Percentiles rank a stretch among this genome's conserved stretches.
Evolutionary conservation across 1,140 invertebrate species (phyloP).

Genomic region (Halictus rubicundus): DNA sequence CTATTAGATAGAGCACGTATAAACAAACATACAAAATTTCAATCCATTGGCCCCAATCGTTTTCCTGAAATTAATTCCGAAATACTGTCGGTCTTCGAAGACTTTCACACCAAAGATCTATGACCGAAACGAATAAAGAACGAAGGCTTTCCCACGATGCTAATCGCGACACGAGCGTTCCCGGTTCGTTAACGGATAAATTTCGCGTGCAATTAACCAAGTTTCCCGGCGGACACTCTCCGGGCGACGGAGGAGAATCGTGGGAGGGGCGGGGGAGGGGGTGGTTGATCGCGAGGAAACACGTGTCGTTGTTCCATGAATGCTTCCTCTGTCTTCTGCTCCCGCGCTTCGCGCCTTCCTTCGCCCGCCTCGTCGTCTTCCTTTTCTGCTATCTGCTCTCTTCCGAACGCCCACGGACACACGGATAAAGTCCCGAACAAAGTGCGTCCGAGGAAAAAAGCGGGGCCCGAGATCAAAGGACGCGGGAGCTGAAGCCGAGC

Average conservation of each 20-base stretch:
- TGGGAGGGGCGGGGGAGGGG: no score
- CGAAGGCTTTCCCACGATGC: constrained; percentile 18
- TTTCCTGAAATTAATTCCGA: no score
- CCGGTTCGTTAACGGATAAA: constrained; percentile 28
- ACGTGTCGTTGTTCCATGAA: constrained; percentile 46
- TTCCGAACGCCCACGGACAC: constrained; percentile 19
- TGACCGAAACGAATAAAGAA: no score
- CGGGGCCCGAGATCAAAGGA: constrained; percentile 17
- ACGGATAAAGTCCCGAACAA: constrained; percentile 18
- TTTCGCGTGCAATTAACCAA: constrained; percentile 36
- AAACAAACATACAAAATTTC: no score
- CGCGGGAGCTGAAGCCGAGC: no score
- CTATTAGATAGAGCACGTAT: no score
- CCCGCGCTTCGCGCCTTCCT: background rate
- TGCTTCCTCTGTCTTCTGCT: constrained; percentile 30
- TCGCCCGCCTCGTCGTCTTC: background rate
- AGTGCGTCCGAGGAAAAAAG: constrained; percentile 26
- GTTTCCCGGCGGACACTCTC: constrained; percentile 9
- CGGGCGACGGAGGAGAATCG: no score
- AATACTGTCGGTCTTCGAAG: no score
- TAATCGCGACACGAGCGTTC: background rate
- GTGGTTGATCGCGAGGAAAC: constrained; percentile 18
- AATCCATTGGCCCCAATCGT: no score
- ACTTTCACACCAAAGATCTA: no score
- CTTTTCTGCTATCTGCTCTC: background rate